These are phyloP conservation scores for Odocoileus virginianus DNA, from an alignment of 2,113 vertebrate genomes.

Conservation along the genomic window DNA sequence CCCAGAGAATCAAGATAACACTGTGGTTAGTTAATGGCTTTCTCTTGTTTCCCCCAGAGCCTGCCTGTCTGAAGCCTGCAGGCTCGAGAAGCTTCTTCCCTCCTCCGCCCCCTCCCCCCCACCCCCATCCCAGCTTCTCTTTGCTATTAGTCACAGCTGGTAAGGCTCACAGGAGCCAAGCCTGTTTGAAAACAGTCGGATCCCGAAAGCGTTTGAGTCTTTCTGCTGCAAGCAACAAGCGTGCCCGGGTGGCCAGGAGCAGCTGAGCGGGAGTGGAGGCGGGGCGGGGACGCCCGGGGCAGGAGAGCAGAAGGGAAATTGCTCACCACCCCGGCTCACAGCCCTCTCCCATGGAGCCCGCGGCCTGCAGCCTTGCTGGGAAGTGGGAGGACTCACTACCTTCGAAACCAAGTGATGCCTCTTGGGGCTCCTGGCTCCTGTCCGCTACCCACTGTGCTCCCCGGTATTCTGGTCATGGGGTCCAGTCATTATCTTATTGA, in stretches of 20 bases:
- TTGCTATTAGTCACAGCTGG: slow-evolving; percentile 87
- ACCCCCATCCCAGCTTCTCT: slow-evolving; percentile 69
- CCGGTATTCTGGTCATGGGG: not conserved
- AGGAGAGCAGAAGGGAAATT: not conserved
- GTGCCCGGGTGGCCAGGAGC: slow-evolving; percentile 13
- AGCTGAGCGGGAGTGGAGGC: not conserved
- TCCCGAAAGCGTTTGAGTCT: slow-evolving; percentile 56
- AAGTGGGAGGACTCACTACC: not conserved
- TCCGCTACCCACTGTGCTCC: no score
- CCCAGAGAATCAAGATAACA: slow-evolving; percentile 96
- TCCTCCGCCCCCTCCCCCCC: not conserved
- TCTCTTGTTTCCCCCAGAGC: slow-evolving; percentile 97
- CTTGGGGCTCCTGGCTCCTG: not conserved
- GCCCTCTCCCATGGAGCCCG: not conserved
- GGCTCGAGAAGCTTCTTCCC: slow-evolving; percentile 86
- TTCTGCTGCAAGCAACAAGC: slow-evolving; percentile 59
- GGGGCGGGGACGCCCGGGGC: not conserved
- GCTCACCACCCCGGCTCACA: not conserved
- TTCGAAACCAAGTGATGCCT: not conserved
- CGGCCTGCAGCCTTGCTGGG: not conserved
- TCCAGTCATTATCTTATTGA: not conserved
- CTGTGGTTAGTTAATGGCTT: slow-evolving; percentile 99
- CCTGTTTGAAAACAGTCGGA: slow-evolving; percentile 79
- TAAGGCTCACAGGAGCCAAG: slow-evolving; percentile 76
- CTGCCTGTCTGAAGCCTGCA: slow-evolving; percentile 92